Conservation (phyloP, 2,797 vertebrate genomes). For the Bradypus variegatus region DNA sequence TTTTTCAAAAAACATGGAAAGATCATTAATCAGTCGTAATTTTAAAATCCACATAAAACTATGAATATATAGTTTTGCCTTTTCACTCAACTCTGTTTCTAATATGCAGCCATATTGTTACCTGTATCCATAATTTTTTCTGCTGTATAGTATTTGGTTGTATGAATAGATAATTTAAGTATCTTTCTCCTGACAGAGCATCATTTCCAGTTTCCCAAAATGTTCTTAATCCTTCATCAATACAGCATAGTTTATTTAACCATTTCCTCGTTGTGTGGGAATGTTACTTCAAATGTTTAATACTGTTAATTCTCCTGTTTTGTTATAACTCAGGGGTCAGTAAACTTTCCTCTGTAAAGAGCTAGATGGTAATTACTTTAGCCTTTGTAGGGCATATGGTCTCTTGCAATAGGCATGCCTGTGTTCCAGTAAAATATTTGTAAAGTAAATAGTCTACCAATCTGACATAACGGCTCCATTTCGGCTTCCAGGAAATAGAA, state of each 20-base stretch:
- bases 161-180: neutral
- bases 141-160: neutral
- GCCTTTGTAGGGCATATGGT: neutral
- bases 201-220: neutral
- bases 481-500: neutral
- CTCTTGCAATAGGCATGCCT: neutral
- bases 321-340: neutral
- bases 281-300: neutral
- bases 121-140: neutral
- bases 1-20: neutral
- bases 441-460: neutral
- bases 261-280: neutral
- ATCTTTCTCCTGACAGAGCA: neutral
- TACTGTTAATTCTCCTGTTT: neutral
- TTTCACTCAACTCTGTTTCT: constrained; percentile 12
- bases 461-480: neutral
- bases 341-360: constrained; percentile 10
- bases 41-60: neutral
- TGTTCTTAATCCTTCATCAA: neutral
- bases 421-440: neutral
- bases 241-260: neutral
- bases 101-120: neutral
- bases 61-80: neutral
- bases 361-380: neutral
- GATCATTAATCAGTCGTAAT: neutral